phyloP scores from a whole-genome alignment of 1,140 invertebrate genomes.

The Drosophila guanche region DNA sequence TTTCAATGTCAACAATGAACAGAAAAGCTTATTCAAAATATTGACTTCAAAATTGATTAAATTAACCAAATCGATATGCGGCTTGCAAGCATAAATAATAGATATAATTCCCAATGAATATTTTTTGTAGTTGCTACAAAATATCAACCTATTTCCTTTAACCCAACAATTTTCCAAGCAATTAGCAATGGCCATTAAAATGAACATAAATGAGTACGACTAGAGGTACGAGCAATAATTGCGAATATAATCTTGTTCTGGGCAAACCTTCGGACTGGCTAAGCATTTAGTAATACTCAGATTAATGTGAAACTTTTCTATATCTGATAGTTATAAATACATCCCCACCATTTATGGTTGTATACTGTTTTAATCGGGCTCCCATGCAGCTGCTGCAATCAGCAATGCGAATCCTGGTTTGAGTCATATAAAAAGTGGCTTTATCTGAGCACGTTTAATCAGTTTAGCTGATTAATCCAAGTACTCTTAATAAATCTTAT shows the following conservation, averaged over 20 bases:
- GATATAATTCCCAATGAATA: neutral
- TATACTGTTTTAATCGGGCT: no score
- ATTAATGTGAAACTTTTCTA: no score
- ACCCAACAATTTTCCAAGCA: neutral
- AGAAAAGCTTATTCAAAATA: conserved; percentile 28
- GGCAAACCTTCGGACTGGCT: conserved; percentile 2
- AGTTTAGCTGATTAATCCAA: neutral
- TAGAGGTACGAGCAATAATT: neutral
- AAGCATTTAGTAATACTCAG: neutral
- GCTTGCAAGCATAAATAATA: neutral
- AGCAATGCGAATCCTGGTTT: no score
- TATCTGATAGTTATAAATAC: no score
- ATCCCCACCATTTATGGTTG: no score
- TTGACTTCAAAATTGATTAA: conserved; percentile 19
- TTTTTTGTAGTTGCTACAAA: no score
- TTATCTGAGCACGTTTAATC: neutral
- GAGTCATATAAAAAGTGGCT: no score
- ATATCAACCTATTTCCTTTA: neutral
- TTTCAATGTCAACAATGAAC: conserved; percentile 66
- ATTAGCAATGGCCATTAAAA: conserved; percentile 6
- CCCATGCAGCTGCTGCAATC: no score
- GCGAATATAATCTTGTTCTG: neutral
- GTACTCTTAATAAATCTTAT: neutral
- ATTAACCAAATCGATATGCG: neutral
- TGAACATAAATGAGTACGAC: neutral